phyloP scores from a whole-genome alignment of 1,140 invertebrate genomes.

The Andricus grossulariae region DNA sequence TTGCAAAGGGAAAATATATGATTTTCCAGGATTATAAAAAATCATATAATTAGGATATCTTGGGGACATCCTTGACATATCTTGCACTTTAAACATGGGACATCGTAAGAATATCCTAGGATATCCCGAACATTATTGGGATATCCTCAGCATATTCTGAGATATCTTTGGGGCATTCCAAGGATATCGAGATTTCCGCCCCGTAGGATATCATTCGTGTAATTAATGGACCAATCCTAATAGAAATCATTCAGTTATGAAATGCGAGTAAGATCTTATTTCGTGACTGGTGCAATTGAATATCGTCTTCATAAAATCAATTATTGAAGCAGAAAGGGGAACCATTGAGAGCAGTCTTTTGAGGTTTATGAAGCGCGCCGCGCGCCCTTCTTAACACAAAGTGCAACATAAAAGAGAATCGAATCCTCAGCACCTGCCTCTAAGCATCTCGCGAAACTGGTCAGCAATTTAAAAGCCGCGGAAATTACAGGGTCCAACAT shows the following conservation, averaged over 20 bases:
- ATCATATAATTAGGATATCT: no score
- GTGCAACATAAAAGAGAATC: constrained; percentile 31
- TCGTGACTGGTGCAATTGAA: background rate
- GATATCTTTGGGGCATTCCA: no score
- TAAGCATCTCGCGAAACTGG: constrained; percentile 30
- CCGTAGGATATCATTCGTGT: no score
- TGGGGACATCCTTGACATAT: no score
- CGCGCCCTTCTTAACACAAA: constrained; percentile 29
- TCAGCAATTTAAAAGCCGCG: constrained; percentile 31
- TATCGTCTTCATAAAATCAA: constrained; percentile 26
- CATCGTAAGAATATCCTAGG: no score
- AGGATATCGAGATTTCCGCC: no score
- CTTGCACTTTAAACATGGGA: no score
- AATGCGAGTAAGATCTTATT: background rate
- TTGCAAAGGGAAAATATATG: no score
- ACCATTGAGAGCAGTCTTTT: background rate
- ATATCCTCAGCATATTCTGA: no score
- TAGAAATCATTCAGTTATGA: background rate
- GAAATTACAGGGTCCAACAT: constrained; percentile 29
- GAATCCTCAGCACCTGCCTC: constrained; percentile 30
- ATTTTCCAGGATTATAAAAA: no score
- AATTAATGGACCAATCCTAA: no score
- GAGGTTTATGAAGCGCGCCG: constrained; percentile 30
- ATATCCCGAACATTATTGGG: no score
- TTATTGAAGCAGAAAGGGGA: constrained; percentile 16